These are phyloP conservation scores for Chauna torquata DNA, from an alignment of 2,113 vertebrate species.

Conservation along the genomic window DNA sequence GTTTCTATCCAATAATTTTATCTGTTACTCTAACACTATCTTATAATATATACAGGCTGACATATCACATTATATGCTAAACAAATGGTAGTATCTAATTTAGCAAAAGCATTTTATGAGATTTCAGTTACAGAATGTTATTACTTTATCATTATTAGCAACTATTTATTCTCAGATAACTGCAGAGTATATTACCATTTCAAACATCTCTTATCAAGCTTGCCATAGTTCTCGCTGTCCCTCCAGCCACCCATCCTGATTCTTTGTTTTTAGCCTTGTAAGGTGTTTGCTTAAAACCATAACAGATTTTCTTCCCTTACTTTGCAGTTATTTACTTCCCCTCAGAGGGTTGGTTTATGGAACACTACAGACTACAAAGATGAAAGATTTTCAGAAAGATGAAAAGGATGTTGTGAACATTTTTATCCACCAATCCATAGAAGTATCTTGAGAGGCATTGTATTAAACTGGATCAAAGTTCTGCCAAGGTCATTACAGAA, in stretches of 20 bases:
- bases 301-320: neutral
- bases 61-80: neutral
- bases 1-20: neutral
- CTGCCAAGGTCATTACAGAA: neutral
- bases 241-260: neutral
- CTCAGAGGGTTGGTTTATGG: neutral
- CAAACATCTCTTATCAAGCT: neutral
- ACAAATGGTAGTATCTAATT: neutral
- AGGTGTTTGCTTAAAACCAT: rapidly evolving
- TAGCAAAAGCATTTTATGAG: neutral
- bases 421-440: neutral
- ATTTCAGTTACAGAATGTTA: neutral
- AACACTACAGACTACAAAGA: neutral
- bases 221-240: neutral
- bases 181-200: neutral
- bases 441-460: neutral
- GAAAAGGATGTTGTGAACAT: neutral
- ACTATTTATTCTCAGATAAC: neutral
- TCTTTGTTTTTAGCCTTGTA: neutral
- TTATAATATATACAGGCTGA: neutral
- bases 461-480: neutral
- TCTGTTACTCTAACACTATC: neutral
- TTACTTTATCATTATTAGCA: neutral
- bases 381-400: neutral
- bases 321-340: neutral